phyloP scores from a whole-genome alignment of 2,888 invertebrate genomes.

The Leuctra nigra region DNA sequence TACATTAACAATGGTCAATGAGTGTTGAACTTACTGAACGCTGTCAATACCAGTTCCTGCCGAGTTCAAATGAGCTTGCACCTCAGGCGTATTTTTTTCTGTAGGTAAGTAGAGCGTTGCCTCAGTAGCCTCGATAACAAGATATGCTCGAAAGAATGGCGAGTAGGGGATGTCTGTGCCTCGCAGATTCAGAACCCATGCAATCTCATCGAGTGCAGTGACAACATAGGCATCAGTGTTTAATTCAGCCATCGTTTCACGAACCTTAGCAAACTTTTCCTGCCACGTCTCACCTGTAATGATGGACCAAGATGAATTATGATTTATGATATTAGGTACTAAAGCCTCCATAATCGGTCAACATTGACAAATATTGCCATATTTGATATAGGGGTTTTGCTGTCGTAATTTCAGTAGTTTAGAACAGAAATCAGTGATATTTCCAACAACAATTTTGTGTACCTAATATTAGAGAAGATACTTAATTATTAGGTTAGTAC shows the following conservation, averaged over 20 bases:
- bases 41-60: conserved; percentile 4
- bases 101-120: conserved; percentile 32
- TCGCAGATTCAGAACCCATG: conserved; percentile 45
- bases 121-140: conserved; percentile 29
- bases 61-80: conserved; percentile 32
- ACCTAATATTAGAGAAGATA: too few relatives aligned
- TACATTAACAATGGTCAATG: too few relatives aligned
- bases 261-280: conserved; percentile 30
- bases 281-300: conserved; percentile 30
- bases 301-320: too few relatives aligned
- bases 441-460: too few relatives aligned
- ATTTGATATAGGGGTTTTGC: too few relatives aligned
- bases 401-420: too few relatives aligned
- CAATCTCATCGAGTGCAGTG: conserved; percentile 43
- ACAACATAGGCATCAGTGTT: conserved; percentile 38
- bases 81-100: conserved; percentile 31
- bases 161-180: conserved; percentile 43
- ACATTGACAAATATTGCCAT: too few relatives aligned
- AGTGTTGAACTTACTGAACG: not conserved
- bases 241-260: conserved; percentile 28
- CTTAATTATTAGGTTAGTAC: too few relatives aligned
- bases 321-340: too few relatives aligned
- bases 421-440: too few relatives aligned
- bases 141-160: conserved; percentile 38
- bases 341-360: too few relatives aligned